Evolutionary conservation across 2,888 invertebrate species (phyloP).

Genomic region (Globia sparganii): DNA sequence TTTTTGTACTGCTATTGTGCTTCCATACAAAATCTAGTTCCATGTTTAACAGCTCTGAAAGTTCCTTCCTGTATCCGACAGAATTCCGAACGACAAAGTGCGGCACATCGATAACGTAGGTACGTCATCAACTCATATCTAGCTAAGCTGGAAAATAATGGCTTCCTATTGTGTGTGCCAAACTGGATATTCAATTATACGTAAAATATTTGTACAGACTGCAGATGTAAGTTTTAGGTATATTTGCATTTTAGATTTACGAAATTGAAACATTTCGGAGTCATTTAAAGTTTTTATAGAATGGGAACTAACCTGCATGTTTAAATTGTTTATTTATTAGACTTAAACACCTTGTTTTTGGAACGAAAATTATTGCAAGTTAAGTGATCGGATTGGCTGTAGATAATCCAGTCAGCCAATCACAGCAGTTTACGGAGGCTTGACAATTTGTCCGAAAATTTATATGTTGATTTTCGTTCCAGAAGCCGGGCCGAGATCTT

Average conservation of each 20-base stretch:
- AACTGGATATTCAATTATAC: not conserved
- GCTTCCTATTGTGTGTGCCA: constrained; percentile 33
- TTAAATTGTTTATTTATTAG: not conserved
- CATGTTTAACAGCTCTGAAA: constrained; percentile 23
- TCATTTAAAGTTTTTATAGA: not conserved
- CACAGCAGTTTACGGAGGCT: not conserved
- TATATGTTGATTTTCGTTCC: not conserved
- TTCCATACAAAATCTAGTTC: constrained; percentile 7
- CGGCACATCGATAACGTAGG: constrained; percentile 31
- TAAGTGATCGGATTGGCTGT: not conserved
- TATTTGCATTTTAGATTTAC: not conserved
- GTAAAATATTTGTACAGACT: constrained; percentile 15
- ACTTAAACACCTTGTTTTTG: not conserved
- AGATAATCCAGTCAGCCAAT: not conserved
- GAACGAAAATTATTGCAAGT: not conserved
- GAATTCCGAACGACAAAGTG: constrained; percentile 6
- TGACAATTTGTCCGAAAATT: not conserved
- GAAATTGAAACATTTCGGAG: not conserved
- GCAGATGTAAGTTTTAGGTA: not conserved
- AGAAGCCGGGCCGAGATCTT: not conserved
- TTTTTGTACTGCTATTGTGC: not conserved
- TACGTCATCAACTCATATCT: constrained; percentile 23
- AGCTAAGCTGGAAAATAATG: constrained; percentile 27
- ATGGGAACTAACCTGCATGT: not conserved
- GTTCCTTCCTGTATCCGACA: constrained; percentile 32